Evolutionary conservation across 1,140 invertebrate species (phyloP).

Genomic region (Pemphigus obesinymphae): DNA sequence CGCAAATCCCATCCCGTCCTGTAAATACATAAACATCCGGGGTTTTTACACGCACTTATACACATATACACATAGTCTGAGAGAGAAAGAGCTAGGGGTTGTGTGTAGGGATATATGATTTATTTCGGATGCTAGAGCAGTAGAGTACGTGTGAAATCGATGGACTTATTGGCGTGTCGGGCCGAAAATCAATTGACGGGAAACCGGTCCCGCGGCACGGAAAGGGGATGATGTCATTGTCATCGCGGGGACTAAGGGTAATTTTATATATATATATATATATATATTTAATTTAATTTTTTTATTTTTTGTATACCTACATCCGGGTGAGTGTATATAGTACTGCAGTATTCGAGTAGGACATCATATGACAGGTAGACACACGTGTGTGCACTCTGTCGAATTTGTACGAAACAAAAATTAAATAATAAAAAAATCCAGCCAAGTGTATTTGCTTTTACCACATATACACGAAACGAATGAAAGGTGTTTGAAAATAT

Average conservation of each 20-base stretch:
- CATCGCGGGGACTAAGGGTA: neutral
- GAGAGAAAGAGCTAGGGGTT: too few species aligned
- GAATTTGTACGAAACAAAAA: neutral
- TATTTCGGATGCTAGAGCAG: constrained; percentile 37
- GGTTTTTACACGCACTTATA: constrained; percentile 11
- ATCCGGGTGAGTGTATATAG: neutral
- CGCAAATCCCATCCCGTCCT: too few species aligned
- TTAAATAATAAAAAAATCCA: neutral
- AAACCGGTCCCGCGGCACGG: neutral
- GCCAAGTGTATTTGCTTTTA: neutral
- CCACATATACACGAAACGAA: neutral
- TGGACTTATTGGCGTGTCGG: constrained; percentile 38
- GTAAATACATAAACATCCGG: constrained; percentile 5
- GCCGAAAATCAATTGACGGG: constrained; percentile 34
- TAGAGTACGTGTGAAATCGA: constrained; percentile 41
- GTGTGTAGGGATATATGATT: constrained; percentile 22
- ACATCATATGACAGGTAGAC: constrained; percentile 30
- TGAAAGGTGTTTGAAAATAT: neutral
- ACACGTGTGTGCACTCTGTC: constrained; percentile 10
- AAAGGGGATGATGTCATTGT: constrained; percentile 38
- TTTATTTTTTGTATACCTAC: neutral
- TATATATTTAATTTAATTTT: too few species aligned
- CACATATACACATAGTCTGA: too few species aligned
- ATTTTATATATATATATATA: too few species aligned
- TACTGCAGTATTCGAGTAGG: constrained; percentile 11